Evolutionary conservation across 2,888 invertebrate species (phyloP).

Genomic region (Galeopsomyia nigrocyanea): DNA sequence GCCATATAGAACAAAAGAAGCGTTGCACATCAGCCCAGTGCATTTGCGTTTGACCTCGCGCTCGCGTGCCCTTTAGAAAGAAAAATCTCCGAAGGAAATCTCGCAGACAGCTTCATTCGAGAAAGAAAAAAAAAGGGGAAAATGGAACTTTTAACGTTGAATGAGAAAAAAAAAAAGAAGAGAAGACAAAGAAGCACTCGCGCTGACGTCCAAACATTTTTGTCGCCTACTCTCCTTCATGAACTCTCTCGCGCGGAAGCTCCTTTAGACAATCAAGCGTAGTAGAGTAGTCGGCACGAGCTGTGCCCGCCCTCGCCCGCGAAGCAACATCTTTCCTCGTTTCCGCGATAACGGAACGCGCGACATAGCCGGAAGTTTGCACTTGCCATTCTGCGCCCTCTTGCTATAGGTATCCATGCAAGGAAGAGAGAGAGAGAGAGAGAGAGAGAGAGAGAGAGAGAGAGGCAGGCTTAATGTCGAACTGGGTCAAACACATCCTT

Average conservation of each 20-base stretch:
- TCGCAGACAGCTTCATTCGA: background rate
- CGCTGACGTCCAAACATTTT: slow-evolving; percentile 29
- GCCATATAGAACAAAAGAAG: no score
- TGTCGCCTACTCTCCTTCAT: background rate
- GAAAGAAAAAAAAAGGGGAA: background rate
- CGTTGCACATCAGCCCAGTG: background rate
- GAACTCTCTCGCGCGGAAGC: slow-evolving; percentile 17
- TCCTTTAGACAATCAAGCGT: slow-evolving; percentile 43
- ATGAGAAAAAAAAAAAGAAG: background rate
- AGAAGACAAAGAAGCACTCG: background rate
- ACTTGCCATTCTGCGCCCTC: slow-evolving; percentile 24
- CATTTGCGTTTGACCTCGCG: background rate
- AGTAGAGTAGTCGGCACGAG: background rate
- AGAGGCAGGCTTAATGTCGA: slow-evolving; percentile 29
- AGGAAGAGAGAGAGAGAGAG: no score
- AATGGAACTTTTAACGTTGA: background rate
- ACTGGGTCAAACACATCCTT: slow-evolving; percentile 46
- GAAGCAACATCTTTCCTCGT: slow-evolving; percentile 36
- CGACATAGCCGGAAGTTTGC: slow-evolving; percentile 38
- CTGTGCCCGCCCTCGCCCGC: background rate
- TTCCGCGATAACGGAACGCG: slow-evolving; percentile 8
- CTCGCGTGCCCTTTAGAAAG: slow-evolving; percentile 4
- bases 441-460: no score
- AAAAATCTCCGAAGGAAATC: background rate
- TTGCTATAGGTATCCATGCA: no score